A percentile compares a stretch with the other conserved stretches of the same genome.
Conservation (phyloP, 2,797 vertebrate species). For the Perodicticus potto region DNA sequence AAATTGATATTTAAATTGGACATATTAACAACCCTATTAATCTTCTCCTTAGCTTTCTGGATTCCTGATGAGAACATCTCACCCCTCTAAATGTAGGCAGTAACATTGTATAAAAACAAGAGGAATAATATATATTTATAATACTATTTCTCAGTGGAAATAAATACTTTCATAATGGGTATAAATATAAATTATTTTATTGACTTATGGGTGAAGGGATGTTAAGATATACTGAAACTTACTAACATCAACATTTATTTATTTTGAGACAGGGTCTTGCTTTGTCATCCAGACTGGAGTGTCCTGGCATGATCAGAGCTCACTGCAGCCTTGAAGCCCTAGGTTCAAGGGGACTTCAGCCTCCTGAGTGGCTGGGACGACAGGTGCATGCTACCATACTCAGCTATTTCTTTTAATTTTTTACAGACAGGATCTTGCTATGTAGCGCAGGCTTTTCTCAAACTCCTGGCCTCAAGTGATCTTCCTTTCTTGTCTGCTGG, state of each 20-base stretch:
- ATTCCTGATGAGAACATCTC: slow-evolving; percentile 43
- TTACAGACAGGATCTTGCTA: not conserved
- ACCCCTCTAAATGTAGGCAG: not conserved
- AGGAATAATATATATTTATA: not conserved
- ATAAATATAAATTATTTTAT: not conserved
- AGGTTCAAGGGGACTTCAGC: not conserved
- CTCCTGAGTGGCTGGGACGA: not conserved
- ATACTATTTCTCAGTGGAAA: not conserved
- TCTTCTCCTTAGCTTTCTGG: not conserved
- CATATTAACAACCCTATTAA: slow-evolving; percentile 36
- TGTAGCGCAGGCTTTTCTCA: not conserved
- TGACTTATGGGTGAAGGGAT: not conserved
- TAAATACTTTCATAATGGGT: not conserved
- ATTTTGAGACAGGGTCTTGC: not conserved
- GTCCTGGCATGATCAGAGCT: not conserved
- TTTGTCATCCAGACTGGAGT: not conserved
- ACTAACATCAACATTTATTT: not conserved
- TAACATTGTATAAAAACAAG: slow-evolving; percentile 36
- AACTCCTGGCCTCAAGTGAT: not conserved
- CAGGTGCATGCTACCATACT: not conserved
- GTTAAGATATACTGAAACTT: slow-evolving; percentile 1
- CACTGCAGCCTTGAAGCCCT: not conserved
- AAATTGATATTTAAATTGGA: slow-evolving; percentile 66
- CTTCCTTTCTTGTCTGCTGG: not conserved
- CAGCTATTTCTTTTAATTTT: not conserved